Evolutionary conservation across 2,113 vertebrate species (phyloP).

Genomic region (Phasianus colchicus): DNA sequence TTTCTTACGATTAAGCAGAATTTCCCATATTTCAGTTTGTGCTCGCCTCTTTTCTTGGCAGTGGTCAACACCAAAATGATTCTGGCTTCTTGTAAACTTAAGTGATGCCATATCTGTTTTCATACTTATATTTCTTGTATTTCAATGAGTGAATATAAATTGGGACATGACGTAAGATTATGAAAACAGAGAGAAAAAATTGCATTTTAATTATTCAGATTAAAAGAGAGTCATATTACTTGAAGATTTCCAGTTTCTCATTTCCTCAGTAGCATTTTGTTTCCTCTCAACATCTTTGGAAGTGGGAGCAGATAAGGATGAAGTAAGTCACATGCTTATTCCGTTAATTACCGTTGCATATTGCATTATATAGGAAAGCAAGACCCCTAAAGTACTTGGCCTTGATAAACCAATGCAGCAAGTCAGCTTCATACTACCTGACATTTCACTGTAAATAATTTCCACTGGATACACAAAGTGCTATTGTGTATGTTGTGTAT

Average conservation of each 20-base stretch:
- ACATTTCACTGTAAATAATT: neutral
- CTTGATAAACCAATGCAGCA: neutral
- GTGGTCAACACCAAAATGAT: accelerated
- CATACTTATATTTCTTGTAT: neutral
- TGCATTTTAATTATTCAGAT: neutral
- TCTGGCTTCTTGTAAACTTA: neutral
- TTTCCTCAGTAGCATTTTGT: neutral
- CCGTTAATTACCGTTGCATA: neutral
- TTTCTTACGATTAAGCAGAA: neutral
- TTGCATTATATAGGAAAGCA: neutral
- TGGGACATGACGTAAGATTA: neutral
- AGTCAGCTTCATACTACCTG: neutral
- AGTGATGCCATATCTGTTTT: neutral
- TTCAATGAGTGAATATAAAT: neutral
- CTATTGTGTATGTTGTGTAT: neutral
- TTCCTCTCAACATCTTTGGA: neutral
- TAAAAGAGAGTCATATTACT: neutral
- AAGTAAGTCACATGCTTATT: neutral
- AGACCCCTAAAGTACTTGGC: neutral
- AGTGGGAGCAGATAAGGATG: neutral
- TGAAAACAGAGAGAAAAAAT: accelerated
- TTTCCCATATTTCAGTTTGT: neutral
- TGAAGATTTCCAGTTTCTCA: neutral
- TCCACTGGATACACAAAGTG: neutral
- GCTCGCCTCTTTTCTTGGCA: neutral